Base-by-base conservation (phyloP, 2,113 vertebrate genomes). In the Mystacornis crossleyi region DNA sequence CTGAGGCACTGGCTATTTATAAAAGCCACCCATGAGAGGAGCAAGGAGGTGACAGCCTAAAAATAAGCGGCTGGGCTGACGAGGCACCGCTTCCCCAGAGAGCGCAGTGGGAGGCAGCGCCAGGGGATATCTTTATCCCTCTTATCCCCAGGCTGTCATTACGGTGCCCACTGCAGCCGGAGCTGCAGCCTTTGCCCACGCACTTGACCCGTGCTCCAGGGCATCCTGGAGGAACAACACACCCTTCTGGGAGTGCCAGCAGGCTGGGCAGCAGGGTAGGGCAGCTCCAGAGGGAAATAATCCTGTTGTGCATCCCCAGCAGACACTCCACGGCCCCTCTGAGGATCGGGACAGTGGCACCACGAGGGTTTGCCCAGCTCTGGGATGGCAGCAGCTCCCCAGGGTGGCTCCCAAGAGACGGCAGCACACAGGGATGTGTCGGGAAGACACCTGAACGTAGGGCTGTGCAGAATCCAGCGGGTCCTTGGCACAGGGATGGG, bases 371-470 rank as follows among this genome's bases (percentile, higher is more conserved):
- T 71, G 34, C 81, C 40, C 66, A 13, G 61, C 40, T 2, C 9
- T 42, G 71, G 50, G 24, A 26, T n/a, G 36, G 18, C 72, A 51
- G 70, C 43, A 50, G 61, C 53, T 88, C 40, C 48, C 71, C 9
- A 10, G n/a, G 61, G 18, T 55, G 38, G 38, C 31, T 69, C 62
- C 54, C 38, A 38, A 38, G 38, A 11, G 38, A 38, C 38, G 34
- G 5, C 12, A 20, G 45, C 14, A 19, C 19, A 1, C 14, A 12
- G 0, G 8, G 19, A 13, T 0, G 8, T 5, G 33, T 4, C 42
- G 34, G 69, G 55, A 54, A 34, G 47, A 9, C 16, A 24, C 2
- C 23, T 40, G 77, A 77, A 8, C 3, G 3, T 2, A 2, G 0
- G 4, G 14, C 5, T 14, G 31, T 1, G 4, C 36, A 18, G 53